Evolutionary conservation across 2,113 vertebrate genomes (phyloP), one percentile per base, ranked within the genome.

Genomic region (Sterrhoptilus dennistouni): DNA sequence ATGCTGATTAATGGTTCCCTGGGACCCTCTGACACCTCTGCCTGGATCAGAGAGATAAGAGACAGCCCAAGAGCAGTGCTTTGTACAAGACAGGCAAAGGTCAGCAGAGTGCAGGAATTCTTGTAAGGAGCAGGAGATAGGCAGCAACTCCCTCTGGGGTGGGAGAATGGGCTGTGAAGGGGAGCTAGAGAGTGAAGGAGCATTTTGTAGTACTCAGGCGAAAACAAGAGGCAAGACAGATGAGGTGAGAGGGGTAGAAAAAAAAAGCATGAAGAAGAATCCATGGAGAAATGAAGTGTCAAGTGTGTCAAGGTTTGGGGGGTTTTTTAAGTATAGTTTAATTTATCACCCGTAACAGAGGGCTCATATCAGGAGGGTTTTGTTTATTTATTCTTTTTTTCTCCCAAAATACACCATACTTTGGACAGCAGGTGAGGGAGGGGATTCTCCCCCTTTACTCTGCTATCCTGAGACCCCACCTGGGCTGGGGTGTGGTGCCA

Each of bases 21-120:
- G 66, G 96, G 96, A 97, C 81, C 77, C 94, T 94, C 96, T 96
- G 97, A 98, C 98, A 98, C 98, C 95, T 97, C 95, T 86, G 83
- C 94, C 91, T 91, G 96, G 95, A 98, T 97, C 87, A 94, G 76
- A 96, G 95, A 98, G 97, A 97, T 97, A 97, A 97, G 92, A 98
- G 93, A 86, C 91, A 78, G 82, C 69, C 87, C 42, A 83, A 94
- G 92, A 93, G 77, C 84, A 65, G 65, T 36, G 54, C 88, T 96
- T 85, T 60, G 63, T 86, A 81, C 87, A 44, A 94, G 86, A 0
- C 22, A 97, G 94, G 95, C 96, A 96, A 96, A 98, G 98, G 97
- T 98, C 95, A 97, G 93, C 93, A 90, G 76, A 78, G 21, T 10
- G 8, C 23, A 94, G 83, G 85, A 96, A 95, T 86, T 93, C 91